Conservation (phyloP, 92 coral and sea anemone genomes). For the Siderastrea radians region DNA sequence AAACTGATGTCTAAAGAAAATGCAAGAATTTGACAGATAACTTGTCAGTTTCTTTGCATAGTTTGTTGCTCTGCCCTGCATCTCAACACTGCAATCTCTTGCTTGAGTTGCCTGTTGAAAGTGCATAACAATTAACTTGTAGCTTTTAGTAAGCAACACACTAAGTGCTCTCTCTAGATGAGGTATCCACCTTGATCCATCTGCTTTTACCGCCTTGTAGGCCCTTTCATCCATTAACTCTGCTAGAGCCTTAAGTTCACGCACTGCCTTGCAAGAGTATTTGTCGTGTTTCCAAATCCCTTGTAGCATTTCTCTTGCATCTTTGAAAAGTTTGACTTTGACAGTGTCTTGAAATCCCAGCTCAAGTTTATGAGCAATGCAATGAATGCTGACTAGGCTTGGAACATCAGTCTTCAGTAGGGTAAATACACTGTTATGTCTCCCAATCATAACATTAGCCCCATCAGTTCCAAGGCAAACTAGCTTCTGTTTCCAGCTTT, state of each 20-base stretch:
- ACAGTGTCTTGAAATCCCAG: slow-evolving; percentile 3
- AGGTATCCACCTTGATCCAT: slow-evolving; percentile 56
- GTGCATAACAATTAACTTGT: slow-evolving; percentile 28
- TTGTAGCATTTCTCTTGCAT: slow-evolving; percentile 36
- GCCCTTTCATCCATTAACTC: slow-evolving; percentile 36
- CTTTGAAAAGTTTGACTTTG: slow-evolving; percentile 7
- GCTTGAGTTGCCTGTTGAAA: slow-evolving; percentile 44
- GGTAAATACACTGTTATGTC: slow-evolving; percentile 27
- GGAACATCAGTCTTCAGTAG: slow-evolving; percentile 32
- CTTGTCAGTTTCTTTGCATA: slow-evolving; percentile 24
- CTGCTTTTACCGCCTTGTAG: slow-evolving; percentile 40
- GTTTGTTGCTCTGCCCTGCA: slow-evolving; percentile 22
- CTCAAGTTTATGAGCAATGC: slow-evolving; percentile 49
- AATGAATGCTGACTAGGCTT: slow-evolving; percentile 16
- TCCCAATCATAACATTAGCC: slow-evolving; percentile 39
- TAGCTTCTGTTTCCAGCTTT: slow-evolving; percentile 8
- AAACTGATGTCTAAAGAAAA: slow-evolving; percentile 24
- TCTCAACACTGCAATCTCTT: slow-evolving; percentile 36
- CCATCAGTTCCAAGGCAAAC: slow-evolving; percentile 56
- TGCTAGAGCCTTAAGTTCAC: slow-evolving; percentile 3
- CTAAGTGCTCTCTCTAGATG: slow-evolving; percentile 28
- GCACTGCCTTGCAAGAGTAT: slow-evolving; percentile 42
- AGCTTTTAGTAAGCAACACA: slow-evolving; percentile 37
- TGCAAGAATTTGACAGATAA: slow-evolving; percentile 15
- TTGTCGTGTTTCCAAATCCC: slow-evolving; percentile 45